These are phyloP conservation scores for Cyanoderma ruficeps DNA, from an alignment of 2,113 vertebrate species.

Conservation along the genomic window DNA sequence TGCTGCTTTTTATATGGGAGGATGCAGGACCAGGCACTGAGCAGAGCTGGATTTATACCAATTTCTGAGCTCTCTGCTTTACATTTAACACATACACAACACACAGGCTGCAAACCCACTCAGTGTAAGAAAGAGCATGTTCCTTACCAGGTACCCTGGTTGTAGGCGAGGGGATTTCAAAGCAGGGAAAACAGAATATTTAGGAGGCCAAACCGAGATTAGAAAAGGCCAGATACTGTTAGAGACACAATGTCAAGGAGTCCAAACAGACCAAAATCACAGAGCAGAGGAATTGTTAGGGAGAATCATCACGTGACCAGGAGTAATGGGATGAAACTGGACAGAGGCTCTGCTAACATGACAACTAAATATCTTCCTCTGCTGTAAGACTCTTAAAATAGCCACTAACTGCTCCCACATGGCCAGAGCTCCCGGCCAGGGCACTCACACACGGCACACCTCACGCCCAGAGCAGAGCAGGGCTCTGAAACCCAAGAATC, in stretches of 20 bases:
- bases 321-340: background rate
- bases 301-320: rapidly evolving
- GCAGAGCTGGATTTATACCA: background rate
- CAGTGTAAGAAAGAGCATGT: rapidly evolving
- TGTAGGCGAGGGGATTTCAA: background rate
- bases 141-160: background rate
- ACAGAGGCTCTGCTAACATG: background rate
- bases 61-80: background rate
- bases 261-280: background rate
- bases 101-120: background rate
- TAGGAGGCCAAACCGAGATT: background rate
- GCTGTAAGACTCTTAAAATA: background rate
- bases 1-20: background rate
- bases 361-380: background rate
- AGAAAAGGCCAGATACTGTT: background rate
- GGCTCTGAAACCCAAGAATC: background rate
- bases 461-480: background rate
- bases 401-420: background rate
- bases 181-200: background rate
- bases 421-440: background rate
- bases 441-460: background rate
- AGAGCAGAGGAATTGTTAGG: background rate
- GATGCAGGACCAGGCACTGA: background rate
- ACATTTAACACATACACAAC: background rate
- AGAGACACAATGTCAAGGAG: background rate